Conservation (phyloP, 2,797 vertebrate genomes). For the Enoplosus armatus region DNA sequence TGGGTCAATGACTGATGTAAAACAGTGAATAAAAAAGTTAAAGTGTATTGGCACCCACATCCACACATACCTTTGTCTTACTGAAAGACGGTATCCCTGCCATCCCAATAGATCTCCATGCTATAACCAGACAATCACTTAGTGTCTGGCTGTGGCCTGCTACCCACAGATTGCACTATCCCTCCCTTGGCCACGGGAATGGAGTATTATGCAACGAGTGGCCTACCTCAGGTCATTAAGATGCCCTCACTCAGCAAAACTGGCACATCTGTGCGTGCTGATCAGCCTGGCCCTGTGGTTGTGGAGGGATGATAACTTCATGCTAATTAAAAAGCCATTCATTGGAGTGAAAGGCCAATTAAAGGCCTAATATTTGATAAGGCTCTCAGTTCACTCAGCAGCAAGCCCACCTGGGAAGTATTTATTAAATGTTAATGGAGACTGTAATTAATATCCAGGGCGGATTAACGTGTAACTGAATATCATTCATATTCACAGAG, state of each 20-base stretch:
- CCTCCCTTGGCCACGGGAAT: conserved; percentile 57
- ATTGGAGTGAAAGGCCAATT: conserved; percentile 88
- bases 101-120: conserved; percentile 37
- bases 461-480: conserved; percentile 77
- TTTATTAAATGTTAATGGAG: conserved; percentile 89
- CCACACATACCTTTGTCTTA: conserved; percentile 16
- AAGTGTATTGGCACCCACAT: not conserved
- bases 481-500: conserved; percentile 69
- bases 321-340: conserved; percentile 88
- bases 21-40: not conserved
- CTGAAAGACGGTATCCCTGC: conserved; percentile 32
- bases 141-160: conserved; percentile 60
- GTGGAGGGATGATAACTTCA: conserved; percentile 80
- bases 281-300: conserved; percentile 77
- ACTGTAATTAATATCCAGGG: conserved; percentile 86
- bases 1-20: not conserved
- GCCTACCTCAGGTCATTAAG: conserved; percentile 80
- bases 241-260: conserved; percentile 80
- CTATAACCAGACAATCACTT: conserved; percentile 64
- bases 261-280: conserved; percentile 76
- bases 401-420: conserved; percentile 86
- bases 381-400: conserved; percentile 83
- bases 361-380: conserved; percentile 89
- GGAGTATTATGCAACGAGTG: conserved; percentile 69
- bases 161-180: conserved; percentile 65